A percentile compares a stretch with the other conserved stretches of the same genome.
Evolutionary conservation across 2,888 invertebrate genomes (phyloP).

Genomic region (Dexiosoma caninum): DNA sequence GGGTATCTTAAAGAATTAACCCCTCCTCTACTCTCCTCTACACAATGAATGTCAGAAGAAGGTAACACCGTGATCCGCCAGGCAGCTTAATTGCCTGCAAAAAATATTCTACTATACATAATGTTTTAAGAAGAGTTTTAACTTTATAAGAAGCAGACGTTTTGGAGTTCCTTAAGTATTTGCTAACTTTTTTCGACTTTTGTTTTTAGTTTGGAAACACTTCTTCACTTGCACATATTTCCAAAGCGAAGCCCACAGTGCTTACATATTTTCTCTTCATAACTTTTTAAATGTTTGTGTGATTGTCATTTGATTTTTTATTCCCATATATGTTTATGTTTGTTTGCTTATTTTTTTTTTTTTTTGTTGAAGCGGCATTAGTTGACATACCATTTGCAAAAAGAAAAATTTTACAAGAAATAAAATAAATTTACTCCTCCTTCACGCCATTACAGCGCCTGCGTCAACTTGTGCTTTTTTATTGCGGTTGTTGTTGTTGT

Average conservation of each 20-base stretch:
- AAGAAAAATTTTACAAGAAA: constrained; percentile 23
- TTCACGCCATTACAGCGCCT: constrained; percentile 71
- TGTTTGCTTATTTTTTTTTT: not conserved
- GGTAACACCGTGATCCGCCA: no score
- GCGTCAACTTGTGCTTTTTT: constrained; percentile 55
- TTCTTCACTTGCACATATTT: not conserved
- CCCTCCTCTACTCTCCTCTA: no score
- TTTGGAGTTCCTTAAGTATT: no score
- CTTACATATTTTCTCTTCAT: not conserved
- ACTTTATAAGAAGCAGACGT: no score
- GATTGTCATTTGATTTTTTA: constrained; percentile 4
- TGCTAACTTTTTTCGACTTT: no score
- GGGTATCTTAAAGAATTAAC: no score
- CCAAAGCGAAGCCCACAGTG: not conserved
- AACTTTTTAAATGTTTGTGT: not conserved
- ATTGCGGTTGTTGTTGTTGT: constrained; percentile 1
- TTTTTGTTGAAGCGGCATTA: constrained; percentile 66
- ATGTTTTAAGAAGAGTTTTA: no score
- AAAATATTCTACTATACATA: no score
- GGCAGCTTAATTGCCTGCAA: no score
- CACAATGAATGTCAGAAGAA: no score
- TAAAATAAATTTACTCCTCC: constrained; percentile 73
- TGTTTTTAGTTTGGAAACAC: not conserved
- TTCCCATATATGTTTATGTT: not conserved
- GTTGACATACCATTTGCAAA: constrained; percentile 76